A percentile compares a stretch with the other conserved stretches of the same genome.
These are phyloP conservation scores for Sander vitreus DNA, from an alignment of 2,113 vertebrate genomes.

Conservation along the genomic window DNA sequence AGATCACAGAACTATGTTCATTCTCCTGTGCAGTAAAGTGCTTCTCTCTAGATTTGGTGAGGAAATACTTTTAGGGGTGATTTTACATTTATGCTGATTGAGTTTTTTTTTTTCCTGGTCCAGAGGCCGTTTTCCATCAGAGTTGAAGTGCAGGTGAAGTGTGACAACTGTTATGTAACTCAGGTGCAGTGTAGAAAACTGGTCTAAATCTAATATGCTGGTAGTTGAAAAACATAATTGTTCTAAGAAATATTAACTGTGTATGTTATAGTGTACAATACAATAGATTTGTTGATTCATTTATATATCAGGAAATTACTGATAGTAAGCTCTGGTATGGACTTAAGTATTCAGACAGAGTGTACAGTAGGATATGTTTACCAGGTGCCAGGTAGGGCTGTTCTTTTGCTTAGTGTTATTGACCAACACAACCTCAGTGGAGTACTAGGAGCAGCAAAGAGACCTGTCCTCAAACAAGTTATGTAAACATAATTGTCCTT, in stretches of 20 bases:
- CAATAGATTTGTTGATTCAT: background rate
- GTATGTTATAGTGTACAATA: background rate
- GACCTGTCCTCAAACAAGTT: background rate
- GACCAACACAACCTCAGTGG: background rate
- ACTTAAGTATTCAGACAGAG: background rate
- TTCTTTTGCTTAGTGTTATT: slow-evolving; percentile 1
- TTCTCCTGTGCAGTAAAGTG: background rate
- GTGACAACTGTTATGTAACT: slow-evolving; percentile 11
- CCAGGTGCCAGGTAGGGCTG: too few relatives aligned
- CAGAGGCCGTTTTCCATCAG: background rate
- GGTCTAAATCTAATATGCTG: background rate
- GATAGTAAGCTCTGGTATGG: background rate
- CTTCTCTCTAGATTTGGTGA: background rate
- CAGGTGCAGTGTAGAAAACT: background rate
- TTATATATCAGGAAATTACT: background rate
- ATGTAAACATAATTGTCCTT: background rate
- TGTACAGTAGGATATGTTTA: background rate
- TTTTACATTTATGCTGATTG: slow-evolving; percentile 11
- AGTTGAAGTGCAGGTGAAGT: background rate
- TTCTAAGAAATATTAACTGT: background rate
- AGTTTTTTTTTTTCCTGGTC: background rate
- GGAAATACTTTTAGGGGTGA: background rate
- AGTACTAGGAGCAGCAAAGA: background rate
- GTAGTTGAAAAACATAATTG: too few relatives aligned
- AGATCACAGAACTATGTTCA: background rate